These are phyloP conservation scores for Blastomussa wellsi DNA, from an alignment of 92 coral and sea anemone genomes.

Conservation along the genomic window DNA sequence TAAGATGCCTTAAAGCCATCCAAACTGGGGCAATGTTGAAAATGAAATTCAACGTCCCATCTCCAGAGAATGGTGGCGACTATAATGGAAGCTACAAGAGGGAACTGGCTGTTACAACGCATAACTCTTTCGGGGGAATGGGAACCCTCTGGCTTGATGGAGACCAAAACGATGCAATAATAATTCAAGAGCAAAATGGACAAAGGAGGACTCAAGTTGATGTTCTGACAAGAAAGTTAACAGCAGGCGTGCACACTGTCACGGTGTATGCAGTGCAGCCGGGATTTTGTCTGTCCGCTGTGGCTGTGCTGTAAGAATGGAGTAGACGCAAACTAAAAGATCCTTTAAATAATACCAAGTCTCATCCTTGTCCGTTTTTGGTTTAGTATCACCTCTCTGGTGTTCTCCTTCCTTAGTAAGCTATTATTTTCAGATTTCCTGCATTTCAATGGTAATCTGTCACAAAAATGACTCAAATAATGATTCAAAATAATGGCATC, in stretches of 20 bases:
- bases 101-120: slow-evolving; percentile 76
- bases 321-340: neutral
- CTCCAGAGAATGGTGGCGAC: slow-evolving; percentile 21
- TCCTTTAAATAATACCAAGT: neutral
- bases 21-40: slow-evolving; percentile 73
- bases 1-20: slow-evolving; percentile 82
- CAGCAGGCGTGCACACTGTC: slow-evolving; percentile 79
- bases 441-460: no score
- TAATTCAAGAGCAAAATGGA: slow-evolving; percentile 63
- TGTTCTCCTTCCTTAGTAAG: no score
- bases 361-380: neutral
- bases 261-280: slow-evolving; percentile 61
- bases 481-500: no score
- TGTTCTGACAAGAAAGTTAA: slow-evolving; percentile 59
- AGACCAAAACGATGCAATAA: slow-evolving; percentile 34
- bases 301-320: slow-evolving; percentile 66
- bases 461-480: no score
- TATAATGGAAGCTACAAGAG: slow-evolving; percentile 37
- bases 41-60: slow-evolving; percentile 68
- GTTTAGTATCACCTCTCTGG: no score
- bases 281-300: slow-evolving; percentile 93
- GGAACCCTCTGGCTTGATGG: slow-evolving; percentile 87
- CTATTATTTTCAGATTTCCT: no score
- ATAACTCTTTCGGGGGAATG: slow-evolving; percentile 85
- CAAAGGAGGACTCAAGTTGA: slow-evolving; percentile 79